A percentile compares a stretch with the other conserved stretches of the same genome.
These are phyloP conservation scores for Habrosyne pyritoides DNA, from an alignment of 2,888 invertebrate genomes.

Conservation along the genomic window DNA sequence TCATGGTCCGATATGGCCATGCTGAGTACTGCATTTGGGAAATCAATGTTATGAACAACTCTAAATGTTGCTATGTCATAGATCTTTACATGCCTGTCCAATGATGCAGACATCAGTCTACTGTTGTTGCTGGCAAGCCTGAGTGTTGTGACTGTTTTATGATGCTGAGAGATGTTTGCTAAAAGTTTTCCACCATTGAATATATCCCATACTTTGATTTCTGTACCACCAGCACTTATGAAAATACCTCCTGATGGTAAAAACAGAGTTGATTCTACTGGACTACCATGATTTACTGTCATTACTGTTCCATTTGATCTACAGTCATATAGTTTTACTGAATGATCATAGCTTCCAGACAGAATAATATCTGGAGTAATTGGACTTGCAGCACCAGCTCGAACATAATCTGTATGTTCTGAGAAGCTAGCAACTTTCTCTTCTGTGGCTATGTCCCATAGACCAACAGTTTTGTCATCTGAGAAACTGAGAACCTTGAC, in stretches of 20 bases:
- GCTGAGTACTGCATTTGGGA: conserved; percentile 95
- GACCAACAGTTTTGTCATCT: conserved; percentile 92
- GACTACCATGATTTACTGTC: conserved; percentile 92
- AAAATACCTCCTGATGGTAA: conserved; percentile 95
- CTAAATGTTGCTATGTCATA: conserved; percentile 94
- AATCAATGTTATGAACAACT: conserved; percentile 94
- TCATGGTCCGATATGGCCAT: conserved; percentile 90
- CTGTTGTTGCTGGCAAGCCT: conserved; percentile 91
- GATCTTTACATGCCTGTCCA: conserved; percentile 97
- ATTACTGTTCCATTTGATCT: conserved; percentile 88
- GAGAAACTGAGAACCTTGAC: conserved; percentile 93
- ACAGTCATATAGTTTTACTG: conserved; percentile 93
- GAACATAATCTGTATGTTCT: conserved; percentile 91
- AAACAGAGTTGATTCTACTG: conserved; percentile 94
- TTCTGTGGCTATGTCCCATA: conserved; percentile 97
- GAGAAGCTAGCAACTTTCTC: conserved; percentile 86
- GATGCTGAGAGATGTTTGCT: conserved; percentile 94
- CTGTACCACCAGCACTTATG: conserved; percentile 95
- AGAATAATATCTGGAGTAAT: conserved; percentile 89
- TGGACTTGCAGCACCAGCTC: conserved; percentile 92
- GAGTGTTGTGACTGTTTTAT: conserved; percentile 96
- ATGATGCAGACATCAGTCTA: conserved; percentile 93
- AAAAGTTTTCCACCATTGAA: conserved; percentile 93
- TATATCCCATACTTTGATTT: conserved; percentile 96
- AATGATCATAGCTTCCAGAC: conserved; percentile 95